Percentiles rank a stretch among this genome's conserved stretches.
Conservation (phyloP, 2,888 invertebrate genomes). For the Rhagophthalmus giganteus region DNA sequence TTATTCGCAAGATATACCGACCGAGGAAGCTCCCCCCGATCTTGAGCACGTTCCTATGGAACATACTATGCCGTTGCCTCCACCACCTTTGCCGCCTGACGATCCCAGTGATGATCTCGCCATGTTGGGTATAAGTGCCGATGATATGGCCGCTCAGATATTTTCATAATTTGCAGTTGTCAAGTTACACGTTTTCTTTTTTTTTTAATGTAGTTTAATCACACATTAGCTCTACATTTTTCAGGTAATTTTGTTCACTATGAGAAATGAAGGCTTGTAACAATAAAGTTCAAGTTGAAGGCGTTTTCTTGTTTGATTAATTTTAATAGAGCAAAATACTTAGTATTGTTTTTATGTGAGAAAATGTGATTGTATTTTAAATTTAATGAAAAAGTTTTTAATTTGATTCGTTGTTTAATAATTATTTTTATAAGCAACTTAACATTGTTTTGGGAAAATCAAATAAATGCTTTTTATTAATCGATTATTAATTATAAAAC, state of each 20-base stretch:
- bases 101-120: slow-evolving; percentile 73
- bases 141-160: slow-evolving; percentile 68
- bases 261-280: not conserved
- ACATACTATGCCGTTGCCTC: slow-evolving; percentile 51
- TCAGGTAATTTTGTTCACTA: not conserved
- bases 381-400: too few relatives aligned
- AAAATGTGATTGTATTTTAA: too few relatives aligned
- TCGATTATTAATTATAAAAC: too few relatives aligned
- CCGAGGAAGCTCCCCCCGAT: slow-evolving; percentile 25
- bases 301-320: too few relatives aligned
- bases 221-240: not conserved
- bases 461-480: too few relatives aligned
- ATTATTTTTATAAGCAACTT: too few relatives aligned
- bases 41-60: slow-evolving; percentile 42
- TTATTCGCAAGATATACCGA: slow-evolving; percentile 40
- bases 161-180: slow-evolving; percentile 35
- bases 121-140: slow-evolving; percentile 84
- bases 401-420: too few relatives aligned
- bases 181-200: not conserved
- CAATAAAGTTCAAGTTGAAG: too few relatives aligned
- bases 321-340: too few relatives aligned
- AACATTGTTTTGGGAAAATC: too few relatives aligned
- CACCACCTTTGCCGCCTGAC: slow-evolving; percentile 52
- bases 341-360: too few relatives aligned
- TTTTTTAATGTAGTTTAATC: not conserved